These are phyloP conservation scores for Leptopterna dolabrata DNA, from an alignment of 2,888 invertebrate genomes.

Conservation along the genomic window DNA sequence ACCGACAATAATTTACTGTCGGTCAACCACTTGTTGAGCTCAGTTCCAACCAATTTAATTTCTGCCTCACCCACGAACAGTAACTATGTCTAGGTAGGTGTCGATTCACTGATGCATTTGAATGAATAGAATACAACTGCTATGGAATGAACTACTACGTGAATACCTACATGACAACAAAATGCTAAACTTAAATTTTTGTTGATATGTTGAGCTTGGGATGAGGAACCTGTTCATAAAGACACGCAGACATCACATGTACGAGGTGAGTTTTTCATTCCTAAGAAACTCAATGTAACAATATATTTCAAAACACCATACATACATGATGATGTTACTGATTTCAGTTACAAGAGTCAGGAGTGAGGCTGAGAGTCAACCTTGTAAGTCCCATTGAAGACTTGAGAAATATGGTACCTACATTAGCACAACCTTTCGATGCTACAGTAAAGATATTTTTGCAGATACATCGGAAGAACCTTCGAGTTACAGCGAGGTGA, in stretches of 20 bases:
- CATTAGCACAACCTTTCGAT: no score
- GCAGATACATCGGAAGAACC: background rate
- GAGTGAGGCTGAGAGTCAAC: background rate
- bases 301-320: background rate
- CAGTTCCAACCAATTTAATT: no score
- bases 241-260: conserved; percentile 29
- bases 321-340: background rate
- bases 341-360: background rate
- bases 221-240: conserved; percentile 9
- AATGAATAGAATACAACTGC: no score
- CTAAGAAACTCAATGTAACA: no score
- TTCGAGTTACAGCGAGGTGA: background rate
- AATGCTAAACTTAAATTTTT: background rate
- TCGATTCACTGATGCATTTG: no score
- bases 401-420: no score
- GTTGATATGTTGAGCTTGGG: conserved; percentile 34
- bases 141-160: no score
- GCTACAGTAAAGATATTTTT: background rate
- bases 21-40: no score
- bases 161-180: no score
- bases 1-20: no score
- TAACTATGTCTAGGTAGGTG: no score
- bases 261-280: background rate
- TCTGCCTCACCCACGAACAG: no score
- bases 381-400: background rate